Percentiles rank a stretch among this genome's conserved stretches.
Conservation (phyloP, 2,797 vertebrate species). For the Acipenser transmontanus region DNA sequence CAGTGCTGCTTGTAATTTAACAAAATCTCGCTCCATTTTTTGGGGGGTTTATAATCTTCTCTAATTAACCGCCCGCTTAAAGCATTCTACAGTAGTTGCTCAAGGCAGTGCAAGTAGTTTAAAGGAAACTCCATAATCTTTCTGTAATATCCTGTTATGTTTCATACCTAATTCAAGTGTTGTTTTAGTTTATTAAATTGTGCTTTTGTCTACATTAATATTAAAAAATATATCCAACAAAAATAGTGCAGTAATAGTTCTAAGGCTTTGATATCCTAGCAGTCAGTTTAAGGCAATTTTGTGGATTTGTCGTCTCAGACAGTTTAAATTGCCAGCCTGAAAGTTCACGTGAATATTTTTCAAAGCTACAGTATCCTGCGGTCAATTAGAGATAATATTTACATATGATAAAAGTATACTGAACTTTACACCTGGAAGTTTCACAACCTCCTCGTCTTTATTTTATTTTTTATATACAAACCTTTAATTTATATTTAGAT, state of each 20-base stretch:
- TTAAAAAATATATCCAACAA: slow-evolving; percentile 84
- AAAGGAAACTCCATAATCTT: slow-evolving; percentile 93
- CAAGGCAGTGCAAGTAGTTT: slow-evolving; percentile 59
- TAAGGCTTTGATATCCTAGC: slow-evolving; percentile 70
- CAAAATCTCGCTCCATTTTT: too few species aligned
- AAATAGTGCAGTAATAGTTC: slow-evolving; percentile 71
- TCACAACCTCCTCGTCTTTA: slow-evolving; percentile 8
- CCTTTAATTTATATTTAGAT: too few species aligned
- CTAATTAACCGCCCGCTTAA: slow-evolving; percentile 57
- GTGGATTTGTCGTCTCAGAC: slow-evolving; percentile 74
- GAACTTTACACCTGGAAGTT: background rate
- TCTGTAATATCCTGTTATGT: slow-evolving; percentile 98
- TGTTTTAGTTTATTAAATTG: slow-evolving; percentile 80
- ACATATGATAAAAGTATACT: background rate
- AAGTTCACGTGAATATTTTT: slow-evolving; percentile 22
- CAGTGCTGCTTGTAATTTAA: slow-evolving; percentile 36
- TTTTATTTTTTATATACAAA: background rate
- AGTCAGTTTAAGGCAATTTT: slow-evolving; percentile 66
- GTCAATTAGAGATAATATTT: slow-evolving; percentile 14
- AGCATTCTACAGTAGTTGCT: slow-evolving; percentile 50
- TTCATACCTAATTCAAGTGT: slow-evolving; percentile 78
- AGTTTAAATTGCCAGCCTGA: slow-evolving; percentile 46
- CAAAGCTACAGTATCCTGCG: slow-evolving; percentile 24
- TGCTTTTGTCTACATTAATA: slow-evolving; percentile 81
- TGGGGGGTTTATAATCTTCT: slow-evolving; percentile 28